These are phyloP conservation scores for Phycodurus eques DNA, from an alignment of 2,113 vertebrate genomes.

Conservation along the genomic window DNA sequence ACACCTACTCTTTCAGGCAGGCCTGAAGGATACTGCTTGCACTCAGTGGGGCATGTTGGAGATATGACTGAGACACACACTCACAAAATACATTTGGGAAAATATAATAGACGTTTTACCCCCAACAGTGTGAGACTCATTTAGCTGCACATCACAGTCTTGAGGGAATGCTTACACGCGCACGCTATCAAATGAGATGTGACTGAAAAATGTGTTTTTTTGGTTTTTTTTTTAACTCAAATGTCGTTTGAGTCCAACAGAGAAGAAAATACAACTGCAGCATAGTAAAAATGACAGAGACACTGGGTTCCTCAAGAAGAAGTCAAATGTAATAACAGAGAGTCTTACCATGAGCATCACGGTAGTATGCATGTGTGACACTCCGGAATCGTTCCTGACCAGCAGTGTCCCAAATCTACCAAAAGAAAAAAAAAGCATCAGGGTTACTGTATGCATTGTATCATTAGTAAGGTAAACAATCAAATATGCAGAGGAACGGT, in stretches of 20 bases:
- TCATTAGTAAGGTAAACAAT: neutral
- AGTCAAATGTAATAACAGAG: neutral
- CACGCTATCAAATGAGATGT: constrained; percentile 15
- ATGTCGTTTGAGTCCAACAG: neutral
- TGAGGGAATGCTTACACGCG: constrained; percentile 2
- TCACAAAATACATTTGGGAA: constrained; percentile 2
- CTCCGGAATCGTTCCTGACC: constrained; percentile 91
- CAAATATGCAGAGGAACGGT: neutral
- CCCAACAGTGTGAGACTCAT: constrained; percentile 33
- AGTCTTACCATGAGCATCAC: constrained; percentile 86
- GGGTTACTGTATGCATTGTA: neutral
- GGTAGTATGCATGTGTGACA: constrained; percentile 91
- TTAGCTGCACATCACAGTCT: constrained; percentile 23
- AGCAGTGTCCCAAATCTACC: constrained; percentile 89
- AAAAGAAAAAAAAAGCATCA: constrained; percentile 7
- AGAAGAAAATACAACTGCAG: neutral
- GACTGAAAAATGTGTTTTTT: neutral
- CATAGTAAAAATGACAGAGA: neutral
- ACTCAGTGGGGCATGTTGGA: constrained; percentile 12
- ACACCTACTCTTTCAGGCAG: constrained; percentile 33
- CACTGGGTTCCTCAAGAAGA: neutral
- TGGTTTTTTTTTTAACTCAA: too few relatives aligned
- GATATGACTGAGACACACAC: constrained; percentile 15
- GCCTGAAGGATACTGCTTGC: constrained; percentile 31
- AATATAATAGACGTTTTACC: constrained; percentile 5